A percentile compares a stretch with the other conserved stretches of the same genome.
Evolutionary conservation across 2,888 invertebrate species (phyloP).

Genomic region (Harpalus rubripes): DNA sequence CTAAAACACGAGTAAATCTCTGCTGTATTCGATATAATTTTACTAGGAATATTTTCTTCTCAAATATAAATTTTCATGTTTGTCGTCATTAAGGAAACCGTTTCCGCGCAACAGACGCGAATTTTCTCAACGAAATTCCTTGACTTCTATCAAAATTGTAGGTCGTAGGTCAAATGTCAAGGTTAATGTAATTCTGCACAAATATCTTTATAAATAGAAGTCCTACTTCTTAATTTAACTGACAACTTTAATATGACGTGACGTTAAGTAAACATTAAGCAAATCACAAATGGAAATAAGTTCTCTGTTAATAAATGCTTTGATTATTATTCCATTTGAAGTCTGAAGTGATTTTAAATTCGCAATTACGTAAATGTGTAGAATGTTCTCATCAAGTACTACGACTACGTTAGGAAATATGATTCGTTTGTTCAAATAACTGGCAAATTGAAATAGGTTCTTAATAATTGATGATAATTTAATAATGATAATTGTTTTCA

Average conservation of each 20-base stretch:
- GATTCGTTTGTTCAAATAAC: no score
- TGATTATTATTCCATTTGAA: neutral
- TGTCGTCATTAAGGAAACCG: neutral
- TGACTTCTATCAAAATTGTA: neutral
- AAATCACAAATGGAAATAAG: neutral
- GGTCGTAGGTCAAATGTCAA: neutral
- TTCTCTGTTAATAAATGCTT: neutral
- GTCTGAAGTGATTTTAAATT: no score
- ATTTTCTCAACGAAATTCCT: neutral
- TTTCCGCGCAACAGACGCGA: neutral
- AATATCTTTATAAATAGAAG: conserved; percentile 2
- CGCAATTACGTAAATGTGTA: no score
- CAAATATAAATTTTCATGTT: neutral
- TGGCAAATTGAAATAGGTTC: no score
- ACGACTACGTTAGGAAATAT: no score
- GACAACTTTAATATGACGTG: neutral
- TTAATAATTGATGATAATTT: no score
- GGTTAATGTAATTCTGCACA: neutral
- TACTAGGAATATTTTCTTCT: no score
- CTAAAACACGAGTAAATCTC: no score
- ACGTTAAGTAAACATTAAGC: neutral
- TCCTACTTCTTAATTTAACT: neutral
- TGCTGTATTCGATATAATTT: no score
- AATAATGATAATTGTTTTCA: no score
- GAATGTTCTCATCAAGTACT: no score